Conservation (phyloP, 1,140 invertebrate species). For the Patella vulgata region DNA sequence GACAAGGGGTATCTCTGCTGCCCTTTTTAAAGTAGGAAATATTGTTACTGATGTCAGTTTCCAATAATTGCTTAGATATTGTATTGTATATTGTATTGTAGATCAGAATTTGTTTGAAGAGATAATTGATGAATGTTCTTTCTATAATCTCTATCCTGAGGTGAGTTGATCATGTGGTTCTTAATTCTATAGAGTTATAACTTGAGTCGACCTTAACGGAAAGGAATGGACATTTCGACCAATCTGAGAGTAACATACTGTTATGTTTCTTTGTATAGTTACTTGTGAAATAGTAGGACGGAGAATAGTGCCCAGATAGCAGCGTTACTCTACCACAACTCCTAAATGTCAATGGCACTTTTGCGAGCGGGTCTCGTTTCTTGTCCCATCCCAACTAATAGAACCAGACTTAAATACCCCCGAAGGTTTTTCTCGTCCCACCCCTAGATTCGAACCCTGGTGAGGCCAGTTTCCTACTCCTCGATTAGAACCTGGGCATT, state of each 20-base stretch:
- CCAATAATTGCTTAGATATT: too few relatives aligned
- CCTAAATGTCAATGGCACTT: too few relatives aligned
- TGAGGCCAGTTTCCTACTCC: too few relatives aligned
- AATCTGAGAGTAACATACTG: not conserved
- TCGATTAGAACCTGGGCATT: too few relatives aligned
- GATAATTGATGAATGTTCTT: constrained; percentile 36
- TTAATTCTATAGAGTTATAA: not conserved
- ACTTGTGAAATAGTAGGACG: not conserved
- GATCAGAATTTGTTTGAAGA: constrained; percentile 41
- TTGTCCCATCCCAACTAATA: too few relatives aligned
- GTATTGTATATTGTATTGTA: constrained; percentile 36
- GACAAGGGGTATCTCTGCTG: too few relatives aligned
- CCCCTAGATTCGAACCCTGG: too few relatives aligned
- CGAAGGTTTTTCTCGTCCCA: too few relatives aligned
- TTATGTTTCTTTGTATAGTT: constrained; percentile 6
- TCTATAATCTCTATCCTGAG: constrained; percentile 34
- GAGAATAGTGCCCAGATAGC: not conserved
- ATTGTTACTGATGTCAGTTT: too few relatives aligned
- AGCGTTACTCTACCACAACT: not conserved
- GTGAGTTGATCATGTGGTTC: constrained; percentile 17
- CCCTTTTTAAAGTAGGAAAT: too few relatives aligned
- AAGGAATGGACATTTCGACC: not conserved
- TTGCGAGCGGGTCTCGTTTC: too few relatives aligned
- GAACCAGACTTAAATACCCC: too few relatives aligned
- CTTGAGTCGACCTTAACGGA: not conserved